Base-by-base conservation (phyloP, 2,113 vertebrate species). In the Irena cyanogastra region DNA sequence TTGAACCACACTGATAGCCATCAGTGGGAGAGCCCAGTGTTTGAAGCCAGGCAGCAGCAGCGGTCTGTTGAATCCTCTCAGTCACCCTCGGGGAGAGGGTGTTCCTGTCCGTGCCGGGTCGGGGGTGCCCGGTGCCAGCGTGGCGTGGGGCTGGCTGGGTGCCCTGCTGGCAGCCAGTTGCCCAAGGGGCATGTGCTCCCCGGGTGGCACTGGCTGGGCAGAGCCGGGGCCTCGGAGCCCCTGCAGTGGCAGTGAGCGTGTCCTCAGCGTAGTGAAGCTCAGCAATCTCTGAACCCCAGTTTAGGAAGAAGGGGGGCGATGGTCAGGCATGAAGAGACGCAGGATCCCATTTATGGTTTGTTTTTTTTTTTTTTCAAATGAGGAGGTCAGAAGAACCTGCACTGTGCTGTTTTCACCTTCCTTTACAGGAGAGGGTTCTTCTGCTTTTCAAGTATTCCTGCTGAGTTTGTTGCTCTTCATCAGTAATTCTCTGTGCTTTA, bases 311-410 rank as follows among this genome's bases (percentile, higher is more conserved):
- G 35, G 20, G 12, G 39, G 4, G 23, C 0, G 0, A 12, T 45
- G 42, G 59, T 61, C 59, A n/a, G 22, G 16, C 2, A 1, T 9
- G 33, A 22, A 37, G 35, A 64, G 28, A 13, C 47, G 31, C 9
- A 37, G 26, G 4, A 13, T 56, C 27, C 19, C 1, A 1, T 24
- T 28, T 31, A 0, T n/a, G n/a, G n/a, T 31, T 31, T 27, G 2
- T 14, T 18, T 18, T 11, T 65, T 45, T 6, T 15, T 26, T 26
- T 30, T 33, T n/a, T 7, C 13, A 18, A n/a, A 44, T 50, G 42
- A 50, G 44, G 21, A 76, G 12, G 22, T 61, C 3, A 5, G 61
- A 80, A 35, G 23, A 37, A 35, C 13, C 26, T 52, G 9, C 44
- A 22, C 45, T n/a, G 6, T 71, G 31, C n/a, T 83, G 24, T 39